Conservation (phyloP, 2,113 vertebrate genomes). For the Triplophysa siluroides region DNA sequence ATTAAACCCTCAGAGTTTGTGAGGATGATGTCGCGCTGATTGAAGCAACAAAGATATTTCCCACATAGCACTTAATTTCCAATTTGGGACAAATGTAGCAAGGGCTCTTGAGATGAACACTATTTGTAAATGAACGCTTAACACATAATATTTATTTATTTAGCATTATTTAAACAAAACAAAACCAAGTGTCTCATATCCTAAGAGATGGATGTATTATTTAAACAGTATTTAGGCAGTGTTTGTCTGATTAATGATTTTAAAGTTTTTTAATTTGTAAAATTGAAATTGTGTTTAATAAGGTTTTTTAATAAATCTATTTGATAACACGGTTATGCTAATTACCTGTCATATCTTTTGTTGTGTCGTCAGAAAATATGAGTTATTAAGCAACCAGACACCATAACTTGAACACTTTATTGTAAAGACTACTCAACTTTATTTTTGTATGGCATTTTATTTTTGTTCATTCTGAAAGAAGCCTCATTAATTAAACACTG, state of each 20-base stretch:
- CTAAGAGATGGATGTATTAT: slow-evolving; percentile 46
- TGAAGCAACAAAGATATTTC: neutral
- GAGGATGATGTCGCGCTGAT: slow-evolving; percentile 81
- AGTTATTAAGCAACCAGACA: neutral
- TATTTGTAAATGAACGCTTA: too few relatives aligned
- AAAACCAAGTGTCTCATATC: slow-evolving; percentile 45
- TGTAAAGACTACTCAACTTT: neutral
- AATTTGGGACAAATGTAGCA: slow-evolving; percentile 13
- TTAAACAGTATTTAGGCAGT: neutral
- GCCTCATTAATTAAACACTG: too few relatives aligned
- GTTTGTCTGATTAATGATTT: neutral
- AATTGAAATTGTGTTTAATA: neutral
- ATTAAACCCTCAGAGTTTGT: slow-evolving; percentile 72
- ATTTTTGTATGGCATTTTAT: neutral
- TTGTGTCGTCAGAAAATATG: neutral
- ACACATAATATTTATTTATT: neutral
- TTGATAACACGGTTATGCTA: slow-evolving; percentile 28
- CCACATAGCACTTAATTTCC: neutral
- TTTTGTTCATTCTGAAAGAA: too few relatives aligned
- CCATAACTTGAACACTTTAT: neutral
- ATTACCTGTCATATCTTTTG: slow-evolving; percentile 10
- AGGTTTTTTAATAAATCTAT: slow-evolving; percentile 33
- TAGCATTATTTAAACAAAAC: too few relatives aligned
- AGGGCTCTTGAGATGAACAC: too few relatives aligned
- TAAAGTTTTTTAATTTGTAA: neutral